These are phyloP conservation scores for Drosophila ananassae DNA, from an alignment of 1,140 invertebrate species.

Conservation along the genomic window DNA sequence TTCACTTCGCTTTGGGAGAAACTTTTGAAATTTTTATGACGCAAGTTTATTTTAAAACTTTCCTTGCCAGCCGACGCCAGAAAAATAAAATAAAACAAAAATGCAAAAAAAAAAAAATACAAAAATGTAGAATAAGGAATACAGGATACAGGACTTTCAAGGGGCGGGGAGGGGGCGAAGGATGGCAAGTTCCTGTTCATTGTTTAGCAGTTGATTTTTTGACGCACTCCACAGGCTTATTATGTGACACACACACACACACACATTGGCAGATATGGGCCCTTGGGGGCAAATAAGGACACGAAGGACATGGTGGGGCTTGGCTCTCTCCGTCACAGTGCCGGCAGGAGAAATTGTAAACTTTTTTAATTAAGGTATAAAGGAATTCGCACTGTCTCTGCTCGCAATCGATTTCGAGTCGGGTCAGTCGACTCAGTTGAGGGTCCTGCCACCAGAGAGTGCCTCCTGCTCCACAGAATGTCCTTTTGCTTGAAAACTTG, in stretches of 20 bases:
- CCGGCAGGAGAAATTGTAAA: slow-evolving; percentile 62
- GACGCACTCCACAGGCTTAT: slow-evolving; percentile 67
- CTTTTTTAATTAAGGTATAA: slow-evolving; percentile 81
- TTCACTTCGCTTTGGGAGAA: slow-evolving; percentile 36
- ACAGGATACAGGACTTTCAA: not conserved
- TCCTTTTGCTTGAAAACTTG: slow-evolving; percentile 9
- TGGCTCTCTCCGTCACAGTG: slow-evolving; percentile 47
- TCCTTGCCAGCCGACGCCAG: slow-evolving; percentile 56
- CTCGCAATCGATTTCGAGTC: slow-evolving; percentile 2
- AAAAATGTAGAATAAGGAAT: slow-evolving; percentile 29
- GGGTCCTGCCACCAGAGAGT: too few relatives aligned
- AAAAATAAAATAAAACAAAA: slow-evolving; percentile 27
- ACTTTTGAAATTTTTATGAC: slow-evolving; percentile 78
- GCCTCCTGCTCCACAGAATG: not conserved
- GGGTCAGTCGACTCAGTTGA: slow-evolving; percentile 1
- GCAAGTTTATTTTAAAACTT: slow-evolving; percentile 80
- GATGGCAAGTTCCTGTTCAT: slow-evolving; percentile 28
- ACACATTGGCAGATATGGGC: not conserved
- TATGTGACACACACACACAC: slow-evolving; percentile 56
- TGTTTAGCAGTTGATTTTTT: slow-evolving; percentile 68
- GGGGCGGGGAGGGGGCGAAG: too few relatives aligned
- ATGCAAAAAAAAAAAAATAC: slow-evolving; percentile 27
- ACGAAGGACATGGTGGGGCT: slow-evolving; percentile 8
- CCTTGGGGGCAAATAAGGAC: too few relatives aligned
- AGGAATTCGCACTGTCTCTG: slow-evolving; percentile 60